Evolutionary conservation across 2,888 invertebrate genomes (phyloP).

Genomic region (Erebia ligea): DNA sequence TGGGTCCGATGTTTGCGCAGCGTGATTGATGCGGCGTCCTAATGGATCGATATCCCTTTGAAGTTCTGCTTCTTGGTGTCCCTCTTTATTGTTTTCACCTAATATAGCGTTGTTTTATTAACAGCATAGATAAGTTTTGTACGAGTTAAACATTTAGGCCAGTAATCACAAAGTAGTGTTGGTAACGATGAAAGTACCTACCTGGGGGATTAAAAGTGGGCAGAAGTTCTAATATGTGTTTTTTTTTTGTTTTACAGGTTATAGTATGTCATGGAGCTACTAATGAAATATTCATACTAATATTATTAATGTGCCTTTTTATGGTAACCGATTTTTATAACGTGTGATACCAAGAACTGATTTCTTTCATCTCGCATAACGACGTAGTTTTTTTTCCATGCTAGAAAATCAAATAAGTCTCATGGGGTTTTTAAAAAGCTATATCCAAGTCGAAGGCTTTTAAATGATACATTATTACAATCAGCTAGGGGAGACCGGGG

Average conservation of each 20-base stretch:
- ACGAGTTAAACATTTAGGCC: neutral
- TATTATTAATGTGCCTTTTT: too few relatives aligned
- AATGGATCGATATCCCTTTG: slow-evolving; percentile 67
- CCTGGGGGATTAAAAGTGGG: neutral
- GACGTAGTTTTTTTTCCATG: too few relatives aligned
- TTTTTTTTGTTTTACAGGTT: neutral
- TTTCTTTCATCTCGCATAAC: too few relatives aligned
- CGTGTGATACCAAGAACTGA: too few relatives aligned
- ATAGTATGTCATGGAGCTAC: neutral
- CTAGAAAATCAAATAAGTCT: too few relatives aligned
- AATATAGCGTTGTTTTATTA: slow-evolving; percentile 13
- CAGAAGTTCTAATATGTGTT: neutral
- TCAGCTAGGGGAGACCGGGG: too few relatives aligned
- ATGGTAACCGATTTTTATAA: too few relatives aligned
- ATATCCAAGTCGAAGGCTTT: too few relatives aligned
- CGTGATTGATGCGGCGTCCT: slow-evolving; percentile 70
- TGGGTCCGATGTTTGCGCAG: slow-evolving; percentile 67
- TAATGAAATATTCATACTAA: neutral
- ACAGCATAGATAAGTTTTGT: neutral
- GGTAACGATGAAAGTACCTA: neutral
- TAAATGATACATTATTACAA: too few relatives aligned
- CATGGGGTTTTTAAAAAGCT: too few relatives aligned
- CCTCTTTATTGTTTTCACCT: slow-evolving; percentile 31
- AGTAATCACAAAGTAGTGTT: neutral
- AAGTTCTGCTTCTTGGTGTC: slow-evolving; percentile 37